Evolutionary conservation across 1,140 invertebrate species (phyloP).

Genomic region (Cydia pomonella): DNA sequence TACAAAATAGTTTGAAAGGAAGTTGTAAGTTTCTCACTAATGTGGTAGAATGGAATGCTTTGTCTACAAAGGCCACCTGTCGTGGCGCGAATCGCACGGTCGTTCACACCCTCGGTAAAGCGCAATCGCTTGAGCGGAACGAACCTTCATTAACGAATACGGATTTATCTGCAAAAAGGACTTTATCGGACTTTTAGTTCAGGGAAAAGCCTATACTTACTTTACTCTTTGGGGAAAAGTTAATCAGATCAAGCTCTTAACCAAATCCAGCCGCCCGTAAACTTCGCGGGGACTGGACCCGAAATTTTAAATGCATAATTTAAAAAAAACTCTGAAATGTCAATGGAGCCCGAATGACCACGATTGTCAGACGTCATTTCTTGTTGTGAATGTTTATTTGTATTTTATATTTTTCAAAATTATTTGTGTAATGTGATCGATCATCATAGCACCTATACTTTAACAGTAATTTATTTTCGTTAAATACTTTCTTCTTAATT

Average conservation of each 20-base stretch:
- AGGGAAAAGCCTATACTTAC: too few relatives aligned
- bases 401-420: neutral
- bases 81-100: constrained; percentile 29
- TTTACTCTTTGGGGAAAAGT: too few relatives aligned
- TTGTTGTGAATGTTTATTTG: neutral
- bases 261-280: too few relatives aligned
- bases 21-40: neutral
- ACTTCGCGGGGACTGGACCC: too few relatives aligned
- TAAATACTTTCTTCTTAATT: neutral
- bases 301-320: too few relatives aligned
- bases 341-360: neutral
- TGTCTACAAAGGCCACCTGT: constrained; percentile 20
- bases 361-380: neutral
- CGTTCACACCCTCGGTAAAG: constrained; percentile 15
- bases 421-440: neutral
- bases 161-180: too few relatives aligned
- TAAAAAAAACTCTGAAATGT: too few relatives aligned
- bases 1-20: neutral
- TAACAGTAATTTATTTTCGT: neutral
- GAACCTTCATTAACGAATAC: neutral
- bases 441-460: neutral
- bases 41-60: constrained; percentile 23
- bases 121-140: neutral
- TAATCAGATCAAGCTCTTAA: too few relatives aligned
- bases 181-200: too few relatives aligned